Evolutionary conservation across 2,888 invertebrate genomes (phyloP).

Genomic region (Caenorhabditis sp.): DNA sequence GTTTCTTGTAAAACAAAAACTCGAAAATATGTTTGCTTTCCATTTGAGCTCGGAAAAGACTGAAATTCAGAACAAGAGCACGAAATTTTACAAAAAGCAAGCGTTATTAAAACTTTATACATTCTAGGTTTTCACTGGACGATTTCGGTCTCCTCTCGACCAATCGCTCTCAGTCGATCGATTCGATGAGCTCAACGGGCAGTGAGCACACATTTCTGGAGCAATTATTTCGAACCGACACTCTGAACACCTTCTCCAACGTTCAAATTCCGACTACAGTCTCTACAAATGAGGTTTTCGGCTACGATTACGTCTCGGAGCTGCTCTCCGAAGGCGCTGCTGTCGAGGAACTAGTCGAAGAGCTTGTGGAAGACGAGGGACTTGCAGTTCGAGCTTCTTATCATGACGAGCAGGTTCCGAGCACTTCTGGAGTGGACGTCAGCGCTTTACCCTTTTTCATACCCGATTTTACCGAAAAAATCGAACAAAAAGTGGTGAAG

Average conservation of each 20-base stretch:
- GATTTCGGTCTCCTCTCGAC: constrained; percentile 48
- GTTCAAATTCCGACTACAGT: constrained; percentile 54
- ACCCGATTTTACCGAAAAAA: constrained; percentile 6
- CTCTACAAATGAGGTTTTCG: constrained; percentile 34
- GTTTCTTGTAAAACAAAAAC: too few species aligned
- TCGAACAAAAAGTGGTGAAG: too few species aligned
- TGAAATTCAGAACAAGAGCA: too few species aligned
- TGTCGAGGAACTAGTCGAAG: constrained; percentile 28
- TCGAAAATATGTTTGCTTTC: too few species aligned
- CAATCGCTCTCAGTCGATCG: constrained; percentile 28
- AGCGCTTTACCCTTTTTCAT: constrained; percentile 29
- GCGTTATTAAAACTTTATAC: too few species aligned
- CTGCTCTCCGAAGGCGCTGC: constrained; percentile 43
- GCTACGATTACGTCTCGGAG: constrained; percentile 43
- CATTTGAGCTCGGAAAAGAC: too few species aligned
- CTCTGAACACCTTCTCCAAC: constrained; percentile 21
- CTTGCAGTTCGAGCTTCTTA: too few species aligned
- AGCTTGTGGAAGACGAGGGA: constrained; percentile 12
- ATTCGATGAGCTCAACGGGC: constrained; percentile 39
- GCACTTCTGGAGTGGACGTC: constrained; percentile 36
- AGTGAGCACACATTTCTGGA: constrained; percentile 43
- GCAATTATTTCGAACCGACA: constrained; percentile 40
- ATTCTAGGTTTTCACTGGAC: constrained; percentile 47
- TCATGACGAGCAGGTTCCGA: constrained; percentile 41
- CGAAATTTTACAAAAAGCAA: too few species aligned